Percentiles rank a stretch among this genome's conserved stretches.
These are phyloP conservation scores for Habroteleia sp. DNA, from an alignment of 2,888 invertebrate genomes.

Conservation along the genomic window DNA sequence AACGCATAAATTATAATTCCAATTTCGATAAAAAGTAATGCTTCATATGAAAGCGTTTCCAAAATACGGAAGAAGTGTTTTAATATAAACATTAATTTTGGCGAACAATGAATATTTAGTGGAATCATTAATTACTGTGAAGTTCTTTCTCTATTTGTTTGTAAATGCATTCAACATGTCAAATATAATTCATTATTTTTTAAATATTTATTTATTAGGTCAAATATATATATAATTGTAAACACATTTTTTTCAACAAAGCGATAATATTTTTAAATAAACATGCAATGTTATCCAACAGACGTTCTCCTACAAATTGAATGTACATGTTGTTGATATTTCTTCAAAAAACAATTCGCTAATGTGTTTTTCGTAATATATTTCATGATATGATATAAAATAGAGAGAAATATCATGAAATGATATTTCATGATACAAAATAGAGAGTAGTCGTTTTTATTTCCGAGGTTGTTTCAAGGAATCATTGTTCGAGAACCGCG, in stretches of 20 bases:
- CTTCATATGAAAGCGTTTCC: constrained; percentile 19
- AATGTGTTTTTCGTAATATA: constrained; percentile 55
- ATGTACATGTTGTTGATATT: constrained; percentile 47
- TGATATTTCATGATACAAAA: constrained; percentile 52
- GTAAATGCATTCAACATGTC: constrained; percentile 9
- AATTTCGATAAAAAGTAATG: constrained; percentile 42
- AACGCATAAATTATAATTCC: constrained; percentile 46
- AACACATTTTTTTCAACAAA: constrained; percentile 39
- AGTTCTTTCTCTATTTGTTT: constrained; percentile 4
- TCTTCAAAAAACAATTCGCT: constrained; percentile 55
- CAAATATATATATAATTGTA: constrained; percentile 21
- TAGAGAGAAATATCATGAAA: too few relatives aligned
- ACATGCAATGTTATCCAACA: constrained; percentile 43
- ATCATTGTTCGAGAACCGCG: constrained; percentile 52
- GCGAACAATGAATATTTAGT: constrained; percentile 47
- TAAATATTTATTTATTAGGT: constrained; percentile 19
- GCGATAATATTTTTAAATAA: constrained; percentile 43
- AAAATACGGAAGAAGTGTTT: constrained; percentile 19
- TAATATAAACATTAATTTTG: constrained; percentile 46
- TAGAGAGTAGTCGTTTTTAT: constrained; percentile 50
- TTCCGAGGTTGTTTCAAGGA: constrained; percentile 56
- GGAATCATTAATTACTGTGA: constrained; percentile 22
- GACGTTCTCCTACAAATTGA: constrained; percentile 36
- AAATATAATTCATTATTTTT: constrained; percentile 20
- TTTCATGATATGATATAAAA: constrained; percentile 48